Base-by-base conservation (phyloP, 2,888 invertebrate species). In the Stratiomys singularior region DNA sequence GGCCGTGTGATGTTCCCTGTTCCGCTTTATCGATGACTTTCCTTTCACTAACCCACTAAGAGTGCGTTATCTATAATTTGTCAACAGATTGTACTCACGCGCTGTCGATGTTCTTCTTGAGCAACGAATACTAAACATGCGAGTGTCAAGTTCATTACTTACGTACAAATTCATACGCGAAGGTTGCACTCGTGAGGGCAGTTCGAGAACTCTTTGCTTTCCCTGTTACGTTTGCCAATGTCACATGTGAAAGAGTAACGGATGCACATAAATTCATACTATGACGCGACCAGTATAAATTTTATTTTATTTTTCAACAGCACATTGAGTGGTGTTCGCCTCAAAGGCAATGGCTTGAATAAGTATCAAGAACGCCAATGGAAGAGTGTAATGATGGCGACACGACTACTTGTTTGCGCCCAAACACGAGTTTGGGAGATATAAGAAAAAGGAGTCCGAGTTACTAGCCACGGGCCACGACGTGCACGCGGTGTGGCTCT, bases 71-170 rank as follows among this genome's bases (percentile, higher is more conserved):
- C n/a, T n/a, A n/a, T n/a, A n/a, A n/a, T n/a, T n/a, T n/a, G n/a
- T n/a, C n/a, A n/a, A n/a, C n/a, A n/a, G n/a, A n/a, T n/a, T n/a
- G n/a, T n/a, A n/a, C n/a, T n/a, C n/a, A n/a, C n/a, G n/a, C n/a
- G n/a, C n/a, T n/a, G n/a, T n/a, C 9, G 37, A 3, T 37, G 3
- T 37, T 37, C 37, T 37, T 37, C 37, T 9, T 5, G 5, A 37
- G 37, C 37, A 37, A 37, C 37, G 9, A 5, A 5, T 37, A 37
- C 37, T 37, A 5, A 3, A 5, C 37, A 13, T 9, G 37, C 11
- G 18, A n/a, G 11, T 66, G 66, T 21, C 66, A 66, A 66, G 66
- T 66, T 66, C 66, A 66, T 66, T 66, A 66, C 37, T 66, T 66
- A 66, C 15, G 18, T 52, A 52, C 18, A 44, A 44, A 28, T 64